Evolutionary conservation across 2,797 vertebrate species (phyloP).

Genomic region (Aplochiton taeniatus): DNA sequence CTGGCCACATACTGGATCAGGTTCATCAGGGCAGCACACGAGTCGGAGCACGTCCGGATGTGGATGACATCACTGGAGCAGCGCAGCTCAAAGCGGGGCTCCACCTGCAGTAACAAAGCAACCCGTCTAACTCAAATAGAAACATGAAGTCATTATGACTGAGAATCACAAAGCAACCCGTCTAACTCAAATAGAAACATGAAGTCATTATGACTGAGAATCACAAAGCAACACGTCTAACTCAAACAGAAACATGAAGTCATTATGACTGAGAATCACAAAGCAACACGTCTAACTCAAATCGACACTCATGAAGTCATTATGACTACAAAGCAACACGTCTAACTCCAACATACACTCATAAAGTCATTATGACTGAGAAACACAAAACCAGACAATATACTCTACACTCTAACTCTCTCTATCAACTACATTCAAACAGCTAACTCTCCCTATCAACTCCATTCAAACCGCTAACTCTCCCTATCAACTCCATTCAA

Average conservation of each 20-base stretch:
- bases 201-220: not conserved
- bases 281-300: constrained; percentile 7
- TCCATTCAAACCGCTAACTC: rapidly evolving
- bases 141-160: not conserved
- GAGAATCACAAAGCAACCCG: constrained; percentile 1
- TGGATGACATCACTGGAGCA: constrained; percentile 96
- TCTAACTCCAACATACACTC: too few relatives aligned
- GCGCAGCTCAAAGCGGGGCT: constrained; percentile 92
- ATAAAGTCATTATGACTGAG: too few relatives aligned
- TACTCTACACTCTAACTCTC: too few relatives aligned
- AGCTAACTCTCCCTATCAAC: constrained; percentile 78
- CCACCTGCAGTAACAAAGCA: constrained; percentile 66
- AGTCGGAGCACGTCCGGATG: constrained; percentile 93
- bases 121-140: constrained; percentile 3
- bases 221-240: constrained; percentile 8
- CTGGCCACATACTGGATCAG: constrained; percentile 97
- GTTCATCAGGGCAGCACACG: constrained; percentile 97
- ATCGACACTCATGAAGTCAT: not conserved
- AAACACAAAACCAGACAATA: too few relatives aligned
- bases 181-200: not conserved
- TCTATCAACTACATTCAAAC: too few relatives aligned
- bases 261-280: constrained; percentile 1
- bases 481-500: too few relatives aligned
- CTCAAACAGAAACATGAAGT: not conserved
- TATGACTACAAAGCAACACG: too few relatives aligned